These are phyloP conservation scores for Parnassius apollo DNA, from an alignment of 2,888 invertebrate genomes.

Conservation along the genomic window DNA sequence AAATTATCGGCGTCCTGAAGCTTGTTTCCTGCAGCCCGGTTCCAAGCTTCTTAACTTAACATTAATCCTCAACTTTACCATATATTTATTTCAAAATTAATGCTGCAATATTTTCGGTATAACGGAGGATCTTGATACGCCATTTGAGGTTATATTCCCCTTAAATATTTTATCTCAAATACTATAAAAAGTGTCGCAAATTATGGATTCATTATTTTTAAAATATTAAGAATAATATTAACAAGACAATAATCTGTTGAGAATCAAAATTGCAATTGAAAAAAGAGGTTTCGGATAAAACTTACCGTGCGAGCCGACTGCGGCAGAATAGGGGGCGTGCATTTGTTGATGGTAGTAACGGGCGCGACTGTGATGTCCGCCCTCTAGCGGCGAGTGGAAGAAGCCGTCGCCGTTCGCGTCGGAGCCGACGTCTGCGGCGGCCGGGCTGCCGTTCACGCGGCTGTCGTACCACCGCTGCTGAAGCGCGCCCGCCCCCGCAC, in stretches of 20 bases:
- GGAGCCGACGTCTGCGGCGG: slow-evolving; percentile 65
- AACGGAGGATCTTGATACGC: too few species aligned
- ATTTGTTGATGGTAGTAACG: slow-evolving; percentile 81
- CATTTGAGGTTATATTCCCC: too few species aligned
- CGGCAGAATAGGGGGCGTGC: slow-evolving; percentile 79
- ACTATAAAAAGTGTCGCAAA: background rate
- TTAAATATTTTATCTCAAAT: slow-evolving; percentile 1
- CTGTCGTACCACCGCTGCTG: slow-evolving; percentile 81
- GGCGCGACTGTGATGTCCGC: slow-evolving; percentile 78
- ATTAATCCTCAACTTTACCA: too few species aligned
- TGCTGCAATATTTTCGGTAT: too few species aligned
- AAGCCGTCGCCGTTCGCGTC: slow-evolving; percentile 77
- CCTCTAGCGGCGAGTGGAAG: slow-evolving; percentile 80
- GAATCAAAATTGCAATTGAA: background rate
- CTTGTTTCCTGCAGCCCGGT: too few species aligned
- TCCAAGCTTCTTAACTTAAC: too few species aligned
- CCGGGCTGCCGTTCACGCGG: slow-evolving; percentile 79
- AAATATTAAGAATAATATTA: background rate
- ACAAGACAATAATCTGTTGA: background rate
- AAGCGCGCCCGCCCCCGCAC: slow-evolving; percentile 63
- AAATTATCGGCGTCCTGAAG: too few species aligned
- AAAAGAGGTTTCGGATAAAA: slow-evolving; percentile 17
- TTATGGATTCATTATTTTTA: too few species aligned
- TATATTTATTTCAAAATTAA: too few species aligned
- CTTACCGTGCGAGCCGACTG: slow-evolving; percentile 79